These are phyloP conservation scores for Dryomyza anilis DNA, from an alignment of 2,888 invertebrate species.

Conservation along the genomic window DNA sequence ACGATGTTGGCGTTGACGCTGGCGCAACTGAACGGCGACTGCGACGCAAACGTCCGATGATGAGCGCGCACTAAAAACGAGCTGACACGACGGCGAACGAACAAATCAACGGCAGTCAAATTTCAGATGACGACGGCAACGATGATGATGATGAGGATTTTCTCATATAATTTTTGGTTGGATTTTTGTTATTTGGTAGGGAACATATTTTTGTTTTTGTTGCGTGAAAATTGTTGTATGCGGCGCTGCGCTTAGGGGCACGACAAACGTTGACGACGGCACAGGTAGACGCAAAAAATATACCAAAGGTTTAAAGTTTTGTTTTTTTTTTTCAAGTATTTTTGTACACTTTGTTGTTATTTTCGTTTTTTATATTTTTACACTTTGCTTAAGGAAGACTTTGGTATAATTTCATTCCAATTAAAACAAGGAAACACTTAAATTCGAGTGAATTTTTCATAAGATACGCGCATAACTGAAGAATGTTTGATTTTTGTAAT, in stretches of 20 bases:
- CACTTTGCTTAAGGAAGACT: too few species aligned
- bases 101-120: constrained; percentile 18
- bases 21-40: constrained; percentile 1
- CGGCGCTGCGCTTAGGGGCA: not conserved
- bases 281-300: too few species aligned
- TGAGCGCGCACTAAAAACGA: constrained; percentile 3
- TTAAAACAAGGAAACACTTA: not conserved
- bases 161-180: constrained; percentile 11
- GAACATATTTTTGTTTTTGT: too few species aligned
- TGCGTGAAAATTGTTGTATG: constrained; percentile 45
- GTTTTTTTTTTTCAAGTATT: not conserved
- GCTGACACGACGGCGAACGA: constrained; percentile 10
- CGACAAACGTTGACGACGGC: not conserved
- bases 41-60: constrained; percentile 1
- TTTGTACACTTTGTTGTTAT: too few species aligned
- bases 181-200: too few species aligned
- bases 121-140: constrained; percentile 1
- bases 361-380: too few species aligned
- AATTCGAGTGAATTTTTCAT: too few species aligned
- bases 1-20: constrained; percentile 1
- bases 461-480: too few species aligned
- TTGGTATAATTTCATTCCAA: too few species aligned
- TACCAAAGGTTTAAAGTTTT: not conserved
- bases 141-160: constrained; percentile 5
- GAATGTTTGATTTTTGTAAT: too few species aligned